Evolutionary conservation across 1,140 invertebrate genomes (phyloP).

Genomic region (Lutraria rhynchaena): DNA sequence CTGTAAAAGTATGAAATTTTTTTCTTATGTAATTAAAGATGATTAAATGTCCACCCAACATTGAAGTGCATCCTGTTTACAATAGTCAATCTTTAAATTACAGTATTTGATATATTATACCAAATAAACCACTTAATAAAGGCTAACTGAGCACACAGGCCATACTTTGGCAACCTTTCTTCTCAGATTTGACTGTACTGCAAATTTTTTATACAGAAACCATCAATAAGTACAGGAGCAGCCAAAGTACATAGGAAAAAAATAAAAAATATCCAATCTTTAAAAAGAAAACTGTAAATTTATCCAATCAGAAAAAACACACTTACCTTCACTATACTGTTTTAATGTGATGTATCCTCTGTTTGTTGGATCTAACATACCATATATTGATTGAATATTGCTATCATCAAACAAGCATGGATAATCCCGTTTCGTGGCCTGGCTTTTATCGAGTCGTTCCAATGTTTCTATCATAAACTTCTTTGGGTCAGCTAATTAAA

Average conservation of each 20-base stretch:
- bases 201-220: background rate
- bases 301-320: too few species aligned
- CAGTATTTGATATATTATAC: too few species aligned
- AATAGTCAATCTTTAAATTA: too few species aligned
- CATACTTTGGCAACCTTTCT: constrained; percentile 5
- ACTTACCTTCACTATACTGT: constrained; percentile 75
- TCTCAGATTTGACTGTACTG: background rate
- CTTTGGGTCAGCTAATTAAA: constrained; percentile 72
- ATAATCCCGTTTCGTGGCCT: constrained; percentile 61
- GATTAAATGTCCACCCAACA: too few species aligned
- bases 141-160: too few species aligned
- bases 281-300: background rate
- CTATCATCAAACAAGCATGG: constrained; percentile 76
- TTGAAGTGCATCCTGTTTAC: too few species aligned
- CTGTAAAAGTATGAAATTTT: too few species aligned
- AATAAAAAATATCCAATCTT: background rate
- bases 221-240: background rate
- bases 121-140: too few species aligned
- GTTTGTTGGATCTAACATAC: constrained; percentile 78
- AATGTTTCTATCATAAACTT: constrained; percentile 70
- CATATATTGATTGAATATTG: constrained; percentile 76
- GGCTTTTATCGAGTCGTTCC: constrained; percentile 69
- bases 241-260: background rate
- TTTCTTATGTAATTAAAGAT: too few species aligned
- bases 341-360: constrained; percentile 72